phyloP scores from a whole-genome alignment of 2,888 invertebrate species.

The Griposia aprilina region DNA sequence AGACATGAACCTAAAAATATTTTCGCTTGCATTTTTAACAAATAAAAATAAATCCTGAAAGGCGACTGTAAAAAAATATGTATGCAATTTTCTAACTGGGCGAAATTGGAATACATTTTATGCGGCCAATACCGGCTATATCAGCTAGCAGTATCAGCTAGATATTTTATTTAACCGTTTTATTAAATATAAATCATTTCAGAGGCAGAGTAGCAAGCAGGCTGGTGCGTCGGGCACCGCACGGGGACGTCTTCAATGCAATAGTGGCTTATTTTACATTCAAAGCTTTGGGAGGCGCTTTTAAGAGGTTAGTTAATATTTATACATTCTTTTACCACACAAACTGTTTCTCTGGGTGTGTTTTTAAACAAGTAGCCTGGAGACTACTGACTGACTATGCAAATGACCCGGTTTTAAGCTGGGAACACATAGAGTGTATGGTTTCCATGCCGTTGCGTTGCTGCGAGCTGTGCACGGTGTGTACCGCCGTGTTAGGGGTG shows the following conservation, averaged over 20 bases:
- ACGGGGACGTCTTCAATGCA: constrained; percentile 70
- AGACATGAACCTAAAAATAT: constrained; percentile 27
- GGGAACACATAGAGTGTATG: constrained; percentile 59
- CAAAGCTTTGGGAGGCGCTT: constrained; percentile 74
- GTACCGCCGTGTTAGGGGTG: constrained; percentile 79
- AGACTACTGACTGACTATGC: constrained; percentile 38
- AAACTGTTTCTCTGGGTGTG: constrained; percentile 33
- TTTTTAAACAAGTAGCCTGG: constrained; percentile 42
- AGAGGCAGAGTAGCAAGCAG: constrained; percentile 28
- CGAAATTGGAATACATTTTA: constrained; percentile 56
- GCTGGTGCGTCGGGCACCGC: constrained; percentile 17
- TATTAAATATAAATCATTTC: constrained; percentile 60
- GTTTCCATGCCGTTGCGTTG: constrained; percentile 69
- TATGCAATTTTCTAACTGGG: constrained; percentile 53
- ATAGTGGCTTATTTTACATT: constrained; percentile 77
- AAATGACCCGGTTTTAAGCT: constrained; percentile 67
- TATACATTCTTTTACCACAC: constrained; percentile 62
- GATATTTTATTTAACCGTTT: constrained; percentile 54
- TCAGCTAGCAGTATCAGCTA: constrained; percentile 50
- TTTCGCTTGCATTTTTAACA: constrained; percentile 28
- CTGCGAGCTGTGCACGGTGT: constrained; percentile 45
- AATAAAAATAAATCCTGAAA: constrained; percentile 41
- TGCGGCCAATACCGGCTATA: too few relatives aligned
- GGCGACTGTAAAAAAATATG: constrained; percentile 48
- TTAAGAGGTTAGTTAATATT: constrained; percentile 74